A percentile compares a stretch with the other conserved stretches of the same genome.
Conservation (phyloP, 2,888 invertebrate genomes). For the Trichogramma dendrolimi region DNA sequence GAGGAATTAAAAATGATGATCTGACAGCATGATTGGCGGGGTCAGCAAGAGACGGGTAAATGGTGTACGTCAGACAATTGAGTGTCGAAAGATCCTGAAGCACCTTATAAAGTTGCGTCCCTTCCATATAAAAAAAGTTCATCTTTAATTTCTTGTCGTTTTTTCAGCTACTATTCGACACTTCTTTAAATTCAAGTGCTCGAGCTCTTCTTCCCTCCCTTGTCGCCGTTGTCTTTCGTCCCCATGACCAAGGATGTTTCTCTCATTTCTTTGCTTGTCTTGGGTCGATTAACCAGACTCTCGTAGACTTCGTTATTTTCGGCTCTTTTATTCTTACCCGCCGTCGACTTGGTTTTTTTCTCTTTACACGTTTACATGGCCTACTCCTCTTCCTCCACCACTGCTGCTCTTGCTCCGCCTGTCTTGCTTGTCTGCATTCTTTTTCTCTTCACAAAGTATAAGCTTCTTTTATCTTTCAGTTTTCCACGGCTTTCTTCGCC, state of each 20-base stretch:
- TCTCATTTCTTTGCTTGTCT: constrained; percentile 53
- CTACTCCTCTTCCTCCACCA: constrained; percentile 32
- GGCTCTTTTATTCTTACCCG: constrained; percentile 18
- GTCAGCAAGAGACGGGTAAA: constrained; percentile 16
- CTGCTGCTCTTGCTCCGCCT: constrained; percentile 28
- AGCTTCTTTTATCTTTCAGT: constrained; percentile 1
- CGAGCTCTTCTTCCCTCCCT: constrained; percentile 20
- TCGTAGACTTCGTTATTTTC: constrained; percentile 27
- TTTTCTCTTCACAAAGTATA: constrained; percentile 12
- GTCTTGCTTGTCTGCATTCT: constrained; percentile 21
- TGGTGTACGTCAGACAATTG: constrained; percentile 18
- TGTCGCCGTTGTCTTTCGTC: constrained; percentile 16
- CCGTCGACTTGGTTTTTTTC: constrained; percentile 22
- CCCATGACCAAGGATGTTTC: constrained; percentile 39
- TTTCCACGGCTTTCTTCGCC: constrained; percentile 8
- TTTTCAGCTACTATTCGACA: constrained; percentile 42
- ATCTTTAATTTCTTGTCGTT: constrained; percentile 53
- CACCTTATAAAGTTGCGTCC: constrained; percentile 51
- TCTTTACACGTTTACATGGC: constrained; percentile 25
- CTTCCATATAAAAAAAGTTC: constrained; percentile 50
- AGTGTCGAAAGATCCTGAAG: constrained; percentile 30
- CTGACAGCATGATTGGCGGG: constrained; percentile 10
- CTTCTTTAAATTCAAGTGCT: constrained; percentile 49
- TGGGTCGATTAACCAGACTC: constrained; percentile 52
- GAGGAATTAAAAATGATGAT: constrained; percentile 19